A percentile compares a stretch with the other conserved stretches of the same genome.
These are phyloP conservation scores for Agelastica alni DNA, from an alignment of 2,888 invertebrate genomes.

Conservation along the genomic window DNA sequence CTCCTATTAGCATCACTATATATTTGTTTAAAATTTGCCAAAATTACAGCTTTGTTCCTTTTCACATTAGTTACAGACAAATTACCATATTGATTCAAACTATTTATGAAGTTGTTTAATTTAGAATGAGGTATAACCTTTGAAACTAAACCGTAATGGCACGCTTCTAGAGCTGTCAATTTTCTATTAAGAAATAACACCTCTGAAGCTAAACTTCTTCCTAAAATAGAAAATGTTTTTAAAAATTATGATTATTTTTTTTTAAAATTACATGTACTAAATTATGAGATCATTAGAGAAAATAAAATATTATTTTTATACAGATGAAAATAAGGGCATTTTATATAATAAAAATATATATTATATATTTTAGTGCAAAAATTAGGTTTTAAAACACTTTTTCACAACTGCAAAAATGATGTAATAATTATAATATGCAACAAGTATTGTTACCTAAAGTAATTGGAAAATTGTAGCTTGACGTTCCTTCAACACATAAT, in stretches of 20 bases:
- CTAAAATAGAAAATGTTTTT: constrained; percentile 76
- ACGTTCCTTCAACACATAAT: constrained; percentile 85
- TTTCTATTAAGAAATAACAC: constrained; percentile 68
- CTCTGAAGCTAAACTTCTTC: constrained; percentile 71
- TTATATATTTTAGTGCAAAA: constrained; percentile 69
- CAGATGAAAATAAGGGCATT: too few species aligned
- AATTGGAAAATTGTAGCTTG: constrained; percentile 79
- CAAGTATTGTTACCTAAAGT: constrained; percentile 76
- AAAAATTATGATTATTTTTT: too few species aligned
- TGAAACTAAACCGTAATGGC: constrained; percentile 76
- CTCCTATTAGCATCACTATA: constrained; percentile 68
- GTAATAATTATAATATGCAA: too few species aligned
- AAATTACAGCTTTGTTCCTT: constrained; percentile 72
- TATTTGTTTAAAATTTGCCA: constrained; percentile 62
- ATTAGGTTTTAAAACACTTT: too few species aligned
- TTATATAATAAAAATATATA: background rate
- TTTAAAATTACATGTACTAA: too few species aligned
- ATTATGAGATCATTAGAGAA: too few species aligned
- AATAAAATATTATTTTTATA: too few species aligned
- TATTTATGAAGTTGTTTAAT: constrained; percentile 60
- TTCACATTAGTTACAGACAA: constrained; percentile 65
- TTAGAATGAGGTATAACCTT: constrained; percentile 71
- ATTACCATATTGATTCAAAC: constrained; percentile 64
- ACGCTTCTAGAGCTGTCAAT: constrained; percentile 79
- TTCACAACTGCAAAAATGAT: too few species aligned